Evolutionary conservation across 2,797 vertebrate genomes (phyloP), one percentile per base, ranked within the genome.

Genomic region (Muscicapa striata): DNA sequence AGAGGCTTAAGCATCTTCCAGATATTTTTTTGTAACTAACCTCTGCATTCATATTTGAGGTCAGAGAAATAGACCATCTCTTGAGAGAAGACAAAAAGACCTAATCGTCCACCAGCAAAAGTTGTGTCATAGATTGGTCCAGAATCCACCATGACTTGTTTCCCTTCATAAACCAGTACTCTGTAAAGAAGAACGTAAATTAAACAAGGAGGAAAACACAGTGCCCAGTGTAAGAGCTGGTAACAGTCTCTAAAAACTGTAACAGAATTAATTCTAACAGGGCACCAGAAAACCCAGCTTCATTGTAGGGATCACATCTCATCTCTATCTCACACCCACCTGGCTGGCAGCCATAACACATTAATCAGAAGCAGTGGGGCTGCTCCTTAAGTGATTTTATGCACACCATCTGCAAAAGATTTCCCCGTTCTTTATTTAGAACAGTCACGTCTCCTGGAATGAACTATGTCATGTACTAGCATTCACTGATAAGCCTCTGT

Each of bases 1-100:
- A 92, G 82, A 89, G n/a, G 6, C 43, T 70, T 67, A 52, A 51
- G 63, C 4, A 1, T 64, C 41, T 92, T 82, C 27, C 63, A 80
- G 57, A 40, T 13, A 27, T 67, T 67, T 90, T 90, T 82, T 40
- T 76, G 29, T 68, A 88, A 98, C 99, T 98, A 93, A 99, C 99
- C 99, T 99, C 98, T 98, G 98, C 99, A 99, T 96, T 99, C 99
- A 36, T 99, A 99, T 96, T 99, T 99, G 97, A 99, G 99, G 94
- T 99, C 99, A 55, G 99, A 99, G 98, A 99, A 99, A 97, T 99
- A 99, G 91, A 99, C 98, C 98, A 99, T 98, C 92, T 99, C 99
- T 97, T 99, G 99, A n/a, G 99, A 99, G 97, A 99, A 99, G 95
- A 99, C 99, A 87, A 99, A 99, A 92, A 99, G 98, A 61, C 99